Evolutionary conservation across 2,113 vertebrate genomes (phyloP), one percentile per base, ranked within the genome.

Genomic region (Scophthalmus maximus): DNA sequence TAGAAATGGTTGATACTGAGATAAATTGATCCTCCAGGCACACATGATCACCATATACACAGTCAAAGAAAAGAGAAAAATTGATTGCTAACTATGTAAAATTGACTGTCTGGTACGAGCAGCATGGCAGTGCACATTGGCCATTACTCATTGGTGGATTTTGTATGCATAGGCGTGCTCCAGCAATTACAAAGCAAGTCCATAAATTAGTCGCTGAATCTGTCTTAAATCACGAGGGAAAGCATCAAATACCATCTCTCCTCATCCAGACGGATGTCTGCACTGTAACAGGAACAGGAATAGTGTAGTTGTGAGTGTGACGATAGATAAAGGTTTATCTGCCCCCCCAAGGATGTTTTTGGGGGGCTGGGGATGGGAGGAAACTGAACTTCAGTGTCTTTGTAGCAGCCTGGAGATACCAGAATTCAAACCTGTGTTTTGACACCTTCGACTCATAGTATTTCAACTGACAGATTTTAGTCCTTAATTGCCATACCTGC

Each of bases 181-280:
- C 22, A 76, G 69, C 82, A 86, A 85, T 90, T 91, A 90, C 78
- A 88, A 82, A 87, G 79, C 66, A 71, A 68, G 75, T 58, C 42
- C 56, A 90, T 87, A 84, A 90, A 91, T 89, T 81, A 85, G 80
- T 76, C n/a, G 4, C 61, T 58, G 76, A 83, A 87, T 88, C 73
- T 66, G 83, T 80, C 68, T 84, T 89, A 82, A 88, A 84, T 88
- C 78, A 82, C 71, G 46, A 71, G 79, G 72, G 9, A 88, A 89
- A 74, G 76, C 79, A 83, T 88, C 46, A 84, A 79, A 87, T 79
- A 65, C 32, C 78, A 69, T 83, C 82, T 72, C 34, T 71, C 60
- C 49, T 58, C 46, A 49, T 76, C 60, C 50, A 76, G 49, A 64
- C 14, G 20, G 34, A 26, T 67, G 70, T 67, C 70, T 68, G 22